phyloP scores from a whole-genome alignment of 1,140 invertebrate species.

The Pogonognathellus flavescens region DNA sequence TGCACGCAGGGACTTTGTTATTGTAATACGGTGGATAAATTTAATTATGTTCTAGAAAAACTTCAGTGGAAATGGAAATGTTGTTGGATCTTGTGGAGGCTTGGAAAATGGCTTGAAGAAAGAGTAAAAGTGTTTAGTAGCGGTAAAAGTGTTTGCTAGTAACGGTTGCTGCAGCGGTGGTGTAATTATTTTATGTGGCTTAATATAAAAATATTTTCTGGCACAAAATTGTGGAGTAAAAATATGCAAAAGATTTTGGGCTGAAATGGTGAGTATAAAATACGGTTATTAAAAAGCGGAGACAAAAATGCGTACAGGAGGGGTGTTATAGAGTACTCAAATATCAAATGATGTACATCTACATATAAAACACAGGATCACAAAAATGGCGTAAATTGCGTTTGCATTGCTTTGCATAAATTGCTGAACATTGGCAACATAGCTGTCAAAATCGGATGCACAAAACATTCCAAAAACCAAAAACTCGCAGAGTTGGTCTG shows the following conservation, averaged over 20 bases:
- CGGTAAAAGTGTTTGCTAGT: not conserved
- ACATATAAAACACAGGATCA: constrained; percentile 36
- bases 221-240: no score
- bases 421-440: constrained; percentile 13
- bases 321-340: not conserved
- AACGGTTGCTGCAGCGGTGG: no score
- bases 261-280: not conserved
- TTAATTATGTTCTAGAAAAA: no score
- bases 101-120: not conserved
- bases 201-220: no score
- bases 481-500: constrained; percentile 54
- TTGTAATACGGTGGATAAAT: no score
- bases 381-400: constrained; percentile 26
- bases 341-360: constrained; percentile 25
- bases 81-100: not conserved
- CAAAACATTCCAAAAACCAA: constrained; percentile 42
- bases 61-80: no score
- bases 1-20: no score
- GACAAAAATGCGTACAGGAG: constrained; percentile 33
- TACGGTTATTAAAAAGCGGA: constrained; percentile 18
- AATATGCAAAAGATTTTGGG: not conserved
- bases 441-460: constrained; percentile 29
- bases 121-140: constrained; percentile 2
- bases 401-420: constrained; percentile 16
- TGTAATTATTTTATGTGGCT: no score